These are phyloP conservation scores for Benitochromis conjunctus DNA, from an alignment of 2,113 vertebrate species.

Conservation along the genomic window DNA sequence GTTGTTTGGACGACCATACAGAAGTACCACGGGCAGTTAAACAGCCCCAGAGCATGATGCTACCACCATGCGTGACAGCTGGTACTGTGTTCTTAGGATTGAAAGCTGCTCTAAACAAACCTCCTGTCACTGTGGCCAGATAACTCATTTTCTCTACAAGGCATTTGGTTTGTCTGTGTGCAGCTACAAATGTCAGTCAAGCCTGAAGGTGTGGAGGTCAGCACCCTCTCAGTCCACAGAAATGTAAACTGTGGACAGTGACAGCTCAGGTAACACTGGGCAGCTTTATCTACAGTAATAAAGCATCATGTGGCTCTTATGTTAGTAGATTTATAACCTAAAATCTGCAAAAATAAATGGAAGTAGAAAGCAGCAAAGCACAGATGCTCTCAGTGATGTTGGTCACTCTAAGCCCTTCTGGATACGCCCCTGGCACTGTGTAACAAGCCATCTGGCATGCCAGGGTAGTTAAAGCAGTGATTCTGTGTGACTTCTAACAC, in stretches of 20 bases:
- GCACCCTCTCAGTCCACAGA: background rate
- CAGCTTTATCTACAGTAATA: background rate
- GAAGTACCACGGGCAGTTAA: background rate
- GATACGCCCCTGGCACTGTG: background rate
- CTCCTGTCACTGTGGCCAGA: background rate
- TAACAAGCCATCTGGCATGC: background rate
- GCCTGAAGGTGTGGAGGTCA: too few relatives aligned
- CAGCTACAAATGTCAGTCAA: too few relatives aligned
- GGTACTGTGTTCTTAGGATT: background rate
- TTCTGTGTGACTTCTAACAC: background rate
- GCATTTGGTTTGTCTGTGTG: background rate
- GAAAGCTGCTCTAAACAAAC: background rate
- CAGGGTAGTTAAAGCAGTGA: background rate
- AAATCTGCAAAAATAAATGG: background rate
- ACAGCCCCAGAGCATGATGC: background rate
- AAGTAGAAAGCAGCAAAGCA: background rate
- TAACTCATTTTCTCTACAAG: background rate
- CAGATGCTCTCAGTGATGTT: background rate
- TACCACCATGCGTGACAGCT: background rate
- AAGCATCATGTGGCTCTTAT: background rate
- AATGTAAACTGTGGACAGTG: background rate
- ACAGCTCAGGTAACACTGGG: background rate
- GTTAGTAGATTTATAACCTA: background rate
- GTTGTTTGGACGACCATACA: background rate
- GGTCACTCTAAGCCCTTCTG: background rate